Conservation (phyloP, 2,113 vertebrate genomes). For the Sinocyclocheilus rhinocerous region DNA sequence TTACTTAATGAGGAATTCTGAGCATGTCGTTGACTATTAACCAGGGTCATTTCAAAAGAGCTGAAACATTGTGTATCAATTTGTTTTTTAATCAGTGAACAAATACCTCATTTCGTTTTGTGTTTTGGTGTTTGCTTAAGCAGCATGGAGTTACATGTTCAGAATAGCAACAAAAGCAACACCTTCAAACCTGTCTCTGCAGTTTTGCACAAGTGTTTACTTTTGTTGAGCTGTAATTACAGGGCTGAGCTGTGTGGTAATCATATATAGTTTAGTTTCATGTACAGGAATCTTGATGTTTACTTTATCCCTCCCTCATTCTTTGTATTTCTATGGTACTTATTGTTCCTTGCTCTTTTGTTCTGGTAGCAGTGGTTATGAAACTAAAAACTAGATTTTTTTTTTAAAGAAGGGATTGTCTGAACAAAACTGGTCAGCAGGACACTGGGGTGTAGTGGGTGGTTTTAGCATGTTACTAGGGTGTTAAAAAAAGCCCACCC, state of each 20-base stretch:
- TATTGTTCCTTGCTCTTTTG: background rate
- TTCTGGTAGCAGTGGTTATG: background rate
- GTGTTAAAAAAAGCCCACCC: too few relatives aligned
- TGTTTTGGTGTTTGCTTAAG: background rate
- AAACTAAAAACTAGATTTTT: too few relatives aligned
- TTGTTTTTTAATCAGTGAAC: background rate
- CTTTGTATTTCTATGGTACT: conserved; percentile 21
- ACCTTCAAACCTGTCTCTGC: conserved; percentile 10
- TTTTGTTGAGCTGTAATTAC: conserved; percentile 21
- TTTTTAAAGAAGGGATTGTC: too few relatives aligned
- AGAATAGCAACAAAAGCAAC: background rate
- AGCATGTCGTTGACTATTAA: conserved; percentile 70
- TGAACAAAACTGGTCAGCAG: too few relatives aligned
- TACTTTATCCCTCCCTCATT: conserved; percentile 37
- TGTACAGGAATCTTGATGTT: conserved; percentile 45
- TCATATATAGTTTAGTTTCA: conserved; percentile 27
- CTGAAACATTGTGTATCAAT: background rate
- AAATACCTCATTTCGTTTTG: background rate
- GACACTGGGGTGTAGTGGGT: too few relatives aligned
- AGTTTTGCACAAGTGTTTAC: conserved; percentile 26
- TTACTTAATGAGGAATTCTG: conserved; percentile 67
- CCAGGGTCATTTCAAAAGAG: conserved; percentile 50
- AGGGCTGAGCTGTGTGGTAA: conserved; percentile 21
- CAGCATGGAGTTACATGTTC: background rate
- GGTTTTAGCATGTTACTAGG: too few relatives aligned